These are phyloP conservation scores for Orthonyx spaldingii DNA, from an alignment of 2,113 vertebrate species.

Conservation along the genomic window DNA sequence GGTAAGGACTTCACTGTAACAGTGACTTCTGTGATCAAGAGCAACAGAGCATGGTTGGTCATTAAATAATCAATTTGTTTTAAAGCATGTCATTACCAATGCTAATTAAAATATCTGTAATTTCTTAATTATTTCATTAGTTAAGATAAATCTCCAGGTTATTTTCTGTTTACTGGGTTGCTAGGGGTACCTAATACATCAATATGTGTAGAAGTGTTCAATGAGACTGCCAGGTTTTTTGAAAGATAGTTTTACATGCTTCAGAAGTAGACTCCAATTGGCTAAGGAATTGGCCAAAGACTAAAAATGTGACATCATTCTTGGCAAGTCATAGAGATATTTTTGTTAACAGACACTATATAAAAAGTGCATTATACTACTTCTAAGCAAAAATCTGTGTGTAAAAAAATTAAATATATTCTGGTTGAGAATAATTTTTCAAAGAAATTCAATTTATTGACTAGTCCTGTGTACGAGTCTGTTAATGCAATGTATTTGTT, in stretches of 20 bases:
- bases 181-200: conserved; percentile 86
- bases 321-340: conserved; percentile 86
- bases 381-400: conserved; percentile 53
- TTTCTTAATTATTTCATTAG: conserved; percentile 57
- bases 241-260: conserved; percentile 90
- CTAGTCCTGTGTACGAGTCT: neutral
- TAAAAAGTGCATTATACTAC: conserved; percentile 56
- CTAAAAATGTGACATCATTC: conserved; percentile 87
- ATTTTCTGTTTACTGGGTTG: conserved; percentile 89
- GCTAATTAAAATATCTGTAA: conserved; percentile 42
- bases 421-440: neutral
- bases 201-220: conserved; percentile 83
- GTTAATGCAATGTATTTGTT: neutral
- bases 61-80: neutral
- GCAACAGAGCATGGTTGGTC: neutral
- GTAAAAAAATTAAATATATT: conserved; percentile 29
- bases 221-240: conserved; percentile 79
- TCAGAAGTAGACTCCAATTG: conserved; percentile 81
- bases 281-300: conserved; percentile 80
- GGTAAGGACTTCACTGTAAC: neutral
- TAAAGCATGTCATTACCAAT: conserved; percentile 2
- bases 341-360: conserved; percentile 59
- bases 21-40: neutral
- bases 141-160: conserved; percentile 60
- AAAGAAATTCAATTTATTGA: neutral